phyloP scores from a whole-genome alignment of 2,888 invertebrate genomes.

The Ganaspis brasiliensis region DNA sequence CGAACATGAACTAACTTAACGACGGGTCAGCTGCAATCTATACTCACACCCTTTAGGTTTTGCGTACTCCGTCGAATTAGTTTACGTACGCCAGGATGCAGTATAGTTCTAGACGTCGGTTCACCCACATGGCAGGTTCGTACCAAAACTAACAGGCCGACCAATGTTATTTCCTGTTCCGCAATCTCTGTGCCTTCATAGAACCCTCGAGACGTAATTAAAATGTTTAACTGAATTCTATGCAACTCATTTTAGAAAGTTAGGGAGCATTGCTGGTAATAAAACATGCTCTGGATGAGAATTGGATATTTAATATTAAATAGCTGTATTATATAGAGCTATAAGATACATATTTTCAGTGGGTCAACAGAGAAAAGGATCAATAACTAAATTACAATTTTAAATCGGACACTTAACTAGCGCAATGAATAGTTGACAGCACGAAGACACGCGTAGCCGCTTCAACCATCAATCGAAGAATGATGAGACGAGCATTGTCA shows the following conservation, averaged over 20 bases:
- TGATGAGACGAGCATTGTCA: too few species aligned
- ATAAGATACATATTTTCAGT: too few species aligned
- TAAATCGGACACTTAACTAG: too few species aligned
- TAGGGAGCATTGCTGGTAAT: too few species aligned
- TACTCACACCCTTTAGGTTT: slow-evolving; percentile 60
- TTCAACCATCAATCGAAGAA: too few species aligned
- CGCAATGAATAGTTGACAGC: too few species aligned
- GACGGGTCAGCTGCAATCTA: slow-evolving; percentile 77
- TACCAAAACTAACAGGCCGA: slow-evolving; percentile 56
- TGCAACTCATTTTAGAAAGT: slow-evolving; percentile 71
- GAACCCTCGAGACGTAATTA: slow-evolving; percentile 71
- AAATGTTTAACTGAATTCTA: slow-evolving; percentile 73
- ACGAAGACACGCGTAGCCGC: too few species aligned
- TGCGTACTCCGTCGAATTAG: slow-evolving; percentile 66
- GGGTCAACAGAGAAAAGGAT: too few species aligned
- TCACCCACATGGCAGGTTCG: slow-evolving; percentile 59
- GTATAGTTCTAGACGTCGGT: slow-evolving; percentile 67
- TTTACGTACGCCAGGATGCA: slow-evolving; percentile 71
- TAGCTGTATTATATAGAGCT: too few species aligned
- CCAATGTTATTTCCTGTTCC: slow-evolving; percentile 45
- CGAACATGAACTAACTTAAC: slow-evolving; percentile 76
- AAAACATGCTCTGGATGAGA: too few species aligned
- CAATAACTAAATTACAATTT: too few species aligned
- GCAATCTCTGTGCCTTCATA: slow-evolving; percentile 50
- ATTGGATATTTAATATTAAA: too few species aligned